These are phyloP conservation scores for Scaptomyza montana DNA, from an alignment of 1,140 invertebrate species.

Conservation along the genomic window DNA sequence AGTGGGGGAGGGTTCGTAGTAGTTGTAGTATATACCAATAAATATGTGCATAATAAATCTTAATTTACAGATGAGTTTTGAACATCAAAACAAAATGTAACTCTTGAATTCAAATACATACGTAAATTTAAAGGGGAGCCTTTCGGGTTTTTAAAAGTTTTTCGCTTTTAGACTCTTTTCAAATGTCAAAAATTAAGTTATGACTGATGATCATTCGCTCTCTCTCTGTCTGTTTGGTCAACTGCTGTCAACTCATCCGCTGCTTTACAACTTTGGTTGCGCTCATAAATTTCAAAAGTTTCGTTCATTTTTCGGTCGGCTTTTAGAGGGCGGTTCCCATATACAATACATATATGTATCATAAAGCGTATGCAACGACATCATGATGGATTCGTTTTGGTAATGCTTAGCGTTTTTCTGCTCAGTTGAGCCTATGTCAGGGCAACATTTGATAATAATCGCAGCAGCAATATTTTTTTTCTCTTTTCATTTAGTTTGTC, in stretches of 20 bases:
- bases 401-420: constrained; percentile 74
- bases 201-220: constrained; percentile 57
- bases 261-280: constrained; percentile 68
- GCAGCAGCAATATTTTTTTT: constrained; percentile 47
- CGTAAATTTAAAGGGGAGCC: too few species aligned
- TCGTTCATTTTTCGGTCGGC: constrained; percentile 49
- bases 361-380: constrained; percentile 33
- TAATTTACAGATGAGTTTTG: constrained; percentile 60
- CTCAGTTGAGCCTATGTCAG: constrained; percentile 62
- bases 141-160: background rate
- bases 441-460: constrained; percentile 60
- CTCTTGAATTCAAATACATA: background rate
- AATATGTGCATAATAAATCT: constrained; percentile 68
- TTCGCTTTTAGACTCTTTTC: constrained; percentile 47
- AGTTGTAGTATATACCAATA: background rate
- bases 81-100: constrained; percentile 61
- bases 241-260: constrained; percentile 69
- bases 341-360: constrained; percentile 25
- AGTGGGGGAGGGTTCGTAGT: too few species aligned
- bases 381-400: constrained; percentile 75
- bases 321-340: constrained; percentile 56
- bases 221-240: constrained; percentile 31
- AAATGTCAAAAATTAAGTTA: constrained; percentile 78
- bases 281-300: constrained; percentile 70
- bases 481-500: background rate